Base-by-base conservation (phyloP, 2,113 vertebrate species). In the Leucoraja erinaceus region DNA sequence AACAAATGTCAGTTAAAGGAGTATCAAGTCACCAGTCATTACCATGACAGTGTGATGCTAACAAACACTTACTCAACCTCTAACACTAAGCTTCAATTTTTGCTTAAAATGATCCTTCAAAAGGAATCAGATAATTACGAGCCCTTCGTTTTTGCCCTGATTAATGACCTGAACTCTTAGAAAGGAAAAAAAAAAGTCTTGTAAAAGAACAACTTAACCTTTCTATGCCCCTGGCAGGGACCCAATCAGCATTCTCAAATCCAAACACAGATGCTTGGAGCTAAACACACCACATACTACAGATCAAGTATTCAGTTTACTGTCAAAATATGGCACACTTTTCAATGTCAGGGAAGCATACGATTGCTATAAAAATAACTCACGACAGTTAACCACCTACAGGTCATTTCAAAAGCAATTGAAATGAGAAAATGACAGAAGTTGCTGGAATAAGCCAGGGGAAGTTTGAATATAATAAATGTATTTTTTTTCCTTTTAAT, bases 161-260 rank as follows among this genome's bases (percentile, higher is more conserved):
- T 97, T 96, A 97, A 96, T 96, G 95, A 96, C 94, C 93, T 94
- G 95, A 96, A 97, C 95, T 96, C 95, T 95, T 95, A 96, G 95
- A 94, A 93, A 96, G 70, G 22, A 22, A 94, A 94, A 96, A 94
- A 96, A 95, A 95, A 95, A 95, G 68, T 93, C 94, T 93, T 96
- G 97, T 96, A 97, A 96, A 96, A 97, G 96, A 97, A 97, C 96
- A 97, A 96, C 96, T 98, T 98, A 97, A 99, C 98, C 98, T 98
- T 97, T 97, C 95, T 95, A 95, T 97, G 96, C 96, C 95, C 95
- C 97, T 98, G 97, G 97, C 97, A 97, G 96, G 96, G 97, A 98
- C 98, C 97, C 98, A 98, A 98, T 98, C 98, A 98, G 96, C 95
- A 96, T 97, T 97, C 97, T 97, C 96, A 95, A 98, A 98, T 98